These are phyloP conservation scores for Pentalonia nigronervosa DNA, from an alignment of 1,140 invertebrate genomes.

Conservation along the genomic window DNA sequence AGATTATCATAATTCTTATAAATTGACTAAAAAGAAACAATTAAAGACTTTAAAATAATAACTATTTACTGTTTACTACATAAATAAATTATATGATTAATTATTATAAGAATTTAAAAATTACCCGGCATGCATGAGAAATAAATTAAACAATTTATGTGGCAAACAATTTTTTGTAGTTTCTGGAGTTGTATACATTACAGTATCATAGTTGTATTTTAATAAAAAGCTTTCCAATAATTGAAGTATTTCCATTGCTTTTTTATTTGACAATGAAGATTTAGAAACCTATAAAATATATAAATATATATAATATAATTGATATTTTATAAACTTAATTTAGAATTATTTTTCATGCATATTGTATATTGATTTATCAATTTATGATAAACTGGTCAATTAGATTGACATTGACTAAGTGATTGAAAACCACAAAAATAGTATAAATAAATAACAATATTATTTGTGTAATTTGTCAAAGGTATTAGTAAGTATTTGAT, in stretches of 20 bases:
- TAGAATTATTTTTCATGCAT: no score
- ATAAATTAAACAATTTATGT: constrained; percentile 35
- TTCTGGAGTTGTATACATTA: not conserved
- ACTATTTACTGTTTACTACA: not conserved
- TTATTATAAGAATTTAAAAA: not conserved
- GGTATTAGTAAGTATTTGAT: no score
- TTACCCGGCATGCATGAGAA: constrained; percentile 28
- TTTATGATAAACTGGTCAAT: no score
- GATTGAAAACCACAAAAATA: no score
- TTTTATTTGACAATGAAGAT: constrained; percentile 22
- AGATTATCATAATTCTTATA: not conserved
- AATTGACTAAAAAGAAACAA: not conserved
- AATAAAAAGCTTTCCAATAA: constrained; percentile 27
- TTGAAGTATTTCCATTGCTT: constrained; percentile 15
- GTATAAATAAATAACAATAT: no score
- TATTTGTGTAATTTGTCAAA: no score
- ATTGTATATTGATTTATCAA: no score
- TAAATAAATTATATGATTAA: not conserved
- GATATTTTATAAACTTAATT: not conserved
- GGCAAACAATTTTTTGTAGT: constrained; percentile 17
- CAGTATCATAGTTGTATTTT: constrained; percentile 34
- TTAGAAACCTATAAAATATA: constrained; percentile 30
- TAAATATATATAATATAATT: not conserved
- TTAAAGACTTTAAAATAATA: not conserved
- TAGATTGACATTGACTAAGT: no score